These are phyloP conservation scores for Ectemnius lituratus DNA, from an alignment of 2,888 invertebrate genomes.

Conservation along the genomic window DNA sequence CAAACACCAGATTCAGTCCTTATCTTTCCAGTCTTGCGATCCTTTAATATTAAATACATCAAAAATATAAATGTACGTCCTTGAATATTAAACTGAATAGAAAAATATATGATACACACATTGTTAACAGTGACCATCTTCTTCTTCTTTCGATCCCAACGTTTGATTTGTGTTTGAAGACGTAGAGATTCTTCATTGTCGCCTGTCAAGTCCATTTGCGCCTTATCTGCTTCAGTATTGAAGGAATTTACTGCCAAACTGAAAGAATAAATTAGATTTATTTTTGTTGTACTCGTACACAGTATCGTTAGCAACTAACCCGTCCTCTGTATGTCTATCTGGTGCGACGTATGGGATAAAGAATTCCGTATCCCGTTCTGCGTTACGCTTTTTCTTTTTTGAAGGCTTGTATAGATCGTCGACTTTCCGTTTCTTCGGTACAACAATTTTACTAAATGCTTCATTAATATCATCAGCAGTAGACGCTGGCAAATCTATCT, in stretches of 20 bases:
- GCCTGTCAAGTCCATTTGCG: conserved; percentile 89
- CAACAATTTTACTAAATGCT: conserved; percentile 81
- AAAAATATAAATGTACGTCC: background rate
- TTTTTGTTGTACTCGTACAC: too few species aligned
- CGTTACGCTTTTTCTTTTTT: conserved; percentile 79
- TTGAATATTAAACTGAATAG: conserved; percentile 4
- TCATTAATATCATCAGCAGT: conserved; percentile 80
- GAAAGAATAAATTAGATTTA: conserved; percentile 54
- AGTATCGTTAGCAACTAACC: conserved; percentile 79
- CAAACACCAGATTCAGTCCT: conserved; percentile 96
- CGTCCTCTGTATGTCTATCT: conserved; percentile 91
- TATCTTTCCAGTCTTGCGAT: conserved; percentile 86
- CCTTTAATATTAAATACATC: conserved; percentile 66
- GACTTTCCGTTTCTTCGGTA: conserved; percentile 80
- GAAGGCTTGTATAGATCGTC: conserved; percentile 80
- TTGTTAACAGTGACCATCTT: conserved; percentile 90
- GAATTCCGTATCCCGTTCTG: conserved; percentile 86
- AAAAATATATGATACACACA: conserved; percentile 76
- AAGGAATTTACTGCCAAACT: conserved; percentile 89
- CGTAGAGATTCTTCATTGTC: conserved; percentile 86
- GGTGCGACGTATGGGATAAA: conserved; percentile 92
- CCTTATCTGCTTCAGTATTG: conserved; percentile 87
- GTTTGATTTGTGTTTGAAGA: conserved; percentile 82
- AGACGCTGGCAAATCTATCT: conserved; percentile 73
- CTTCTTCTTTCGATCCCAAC: conserved; percentile 97